These are phyloP conservation scores for Acrobasis suavella DNA, from an alignment of 2,888 invertebrate genomes.

Conservation along the genomic window DNA sequence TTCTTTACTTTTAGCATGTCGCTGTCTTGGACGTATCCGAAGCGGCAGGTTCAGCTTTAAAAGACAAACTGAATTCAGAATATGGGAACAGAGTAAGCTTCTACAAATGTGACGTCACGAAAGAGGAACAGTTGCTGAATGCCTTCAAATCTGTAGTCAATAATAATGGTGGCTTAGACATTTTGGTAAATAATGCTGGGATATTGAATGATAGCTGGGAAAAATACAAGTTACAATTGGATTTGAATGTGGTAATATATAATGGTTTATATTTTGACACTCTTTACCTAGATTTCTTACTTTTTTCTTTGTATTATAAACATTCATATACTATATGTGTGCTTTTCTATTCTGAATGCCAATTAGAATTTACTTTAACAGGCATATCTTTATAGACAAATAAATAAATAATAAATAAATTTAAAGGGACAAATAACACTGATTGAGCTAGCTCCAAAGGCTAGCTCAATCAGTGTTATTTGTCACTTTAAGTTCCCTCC, in stretches of 20 bases:
- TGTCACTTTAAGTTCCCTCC: too few relatives aligned
- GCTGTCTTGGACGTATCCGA: constrained; percentile 48
- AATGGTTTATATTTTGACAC: neutral
- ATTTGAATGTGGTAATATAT: neutral
- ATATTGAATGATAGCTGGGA: constrained; percentile 40
- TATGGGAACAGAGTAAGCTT: constrained; percentile 44
- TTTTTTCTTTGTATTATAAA: too few relatives aligned
- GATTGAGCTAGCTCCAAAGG: too few relatives aligned
- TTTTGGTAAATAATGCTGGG: constrained; percentile 54
- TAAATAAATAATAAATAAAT: too few relatives aligned
- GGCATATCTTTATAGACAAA: too few relatives aligned
- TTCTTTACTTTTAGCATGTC: constrained; percentile 38
- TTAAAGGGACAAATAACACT: too few relatives aligned
- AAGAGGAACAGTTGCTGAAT: constrained; percentile 40
- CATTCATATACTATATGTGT: too few relatives aligned
- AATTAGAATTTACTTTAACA: too few relatives aligned
- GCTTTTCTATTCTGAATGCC: too few relatives aligned
- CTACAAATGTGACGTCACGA: constrained; percentile 50
- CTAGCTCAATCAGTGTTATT: too few relatives aligned
- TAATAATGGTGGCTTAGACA: constrained; percentile 41
- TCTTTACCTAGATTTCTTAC: too few relatives aligned
- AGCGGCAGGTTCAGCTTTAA: constrained; percentile 34
- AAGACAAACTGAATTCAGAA: constrained; percentile 42
- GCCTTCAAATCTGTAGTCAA: constrained; percentile 38
- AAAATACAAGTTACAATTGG: neutral